Base-by-base conservation (phyloP, 2,888 invertebrate species). In the Amiota communis region DNA sequence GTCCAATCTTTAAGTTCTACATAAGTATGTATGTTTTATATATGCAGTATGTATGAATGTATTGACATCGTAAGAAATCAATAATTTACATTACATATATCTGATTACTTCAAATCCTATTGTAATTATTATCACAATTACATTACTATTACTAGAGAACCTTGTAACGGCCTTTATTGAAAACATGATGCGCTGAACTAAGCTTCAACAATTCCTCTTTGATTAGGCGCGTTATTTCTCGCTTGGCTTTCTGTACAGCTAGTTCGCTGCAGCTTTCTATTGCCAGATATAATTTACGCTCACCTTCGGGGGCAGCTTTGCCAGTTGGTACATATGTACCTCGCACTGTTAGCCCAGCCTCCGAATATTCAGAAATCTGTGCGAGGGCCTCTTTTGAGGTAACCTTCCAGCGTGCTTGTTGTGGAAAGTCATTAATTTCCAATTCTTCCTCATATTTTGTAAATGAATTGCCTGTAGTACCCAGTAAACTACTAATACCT, bases 341-440 rank as follows among this genome's bases (percentile, higher is more conserved):
- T 61, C 99, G 93, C 0, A 99, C 99, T 0, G 99, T 98, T 77
- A 99, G 95, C 53, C 99, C 99, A 0, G 99, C 99, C 89, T 99
- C 99, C 0, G 98, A 98, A 90, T 98, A 99, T 90, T 99, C 99
- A 68, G 98, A 97, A 85, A 99, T 98, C 88, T 99, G 97, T 0
- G 98, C 98, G 79, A 99, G 90, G 8, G 99, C 98, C 91, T 99
- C 99, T 94, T 97, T 98, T 79, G 97, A 97, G 8, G 99, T 99
- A 73, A 99, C 98, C 80, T 98, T 93, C 98, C 98, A 99, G 74
- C 99, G 92, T 0, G 99, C 98, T 88, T 98, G 98, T 87, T 99
- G 99, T 47, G 99, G 99, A 91, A 99, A 99, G 90, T 99, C 99
- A 88, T 99, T 99, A 87, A 99, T 99, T 91, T 99, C 99, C 80